phyloP scores from a whole-genome alignment of 1,140 invertebrate species.

The Macrosteles quadrilineatus region DNA sequence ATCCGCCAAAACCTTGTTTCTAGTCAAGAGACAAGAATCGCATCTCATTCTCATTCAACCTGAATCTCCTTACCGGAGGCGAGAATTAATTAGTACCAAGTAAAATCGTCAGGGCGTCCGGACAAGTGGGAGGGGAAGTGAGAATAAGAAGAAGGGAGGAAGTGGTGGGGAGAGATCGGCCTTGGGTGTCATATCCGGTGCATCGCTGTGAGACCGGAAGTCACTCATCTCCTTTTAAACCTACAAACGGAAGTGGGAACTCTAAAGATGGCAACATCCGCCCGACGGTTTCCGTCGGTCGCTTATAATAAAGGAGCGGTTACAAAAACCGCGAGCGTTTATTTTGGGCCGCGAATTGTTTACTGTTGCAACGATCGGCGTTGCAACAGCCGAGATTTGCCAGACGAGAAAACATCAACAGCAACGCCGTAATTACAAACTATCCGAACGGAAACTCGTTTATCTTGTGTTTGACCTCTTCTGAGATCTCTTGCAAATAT shows the following conservation, averaged over 20 bases:
- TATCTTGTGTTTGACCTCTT: too few relatives aligned
- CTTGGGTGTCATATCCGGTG: slow-evolving; percentile 23
- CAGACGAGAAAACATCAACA: too few relatives aligned
- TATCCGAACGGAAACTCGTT: too few relatives aligned
- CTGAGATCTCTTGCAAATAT: too few relatives aligned
- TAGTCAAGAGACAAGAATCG: too few relatives aligned
- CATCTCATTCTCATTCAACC: too few relatives aligned
- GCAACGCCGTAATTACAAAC: too few relatives aligned
- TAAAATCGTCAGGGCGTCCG: not conserved
- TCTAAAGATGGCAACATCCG: slow-evolving; percentile 32
- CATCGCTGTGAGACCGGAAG: slow-evolving; percentile 23
- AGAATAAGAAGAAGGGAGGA: not conserved
- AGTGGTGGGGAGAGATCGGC: slow-evolving; percentile 21
- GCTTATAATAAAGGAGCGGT: slow-evolving; percentile 15
- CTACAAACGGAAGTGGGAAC: slow-evolving; percentile 29
- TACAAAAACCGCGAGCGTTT: slow-evolving; percentile 9
- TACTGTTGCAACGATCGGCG: not conserved
- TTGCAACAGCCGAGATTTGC: too few relatives aligned
- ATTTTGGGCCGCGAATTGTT: slow-evolving; percentile 4
- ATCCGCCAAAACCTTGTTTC: too few relatives aligned
- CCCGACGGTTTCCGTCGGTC: slow-evolving; percentile 21
- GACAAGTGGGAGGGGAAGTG: not conserved
- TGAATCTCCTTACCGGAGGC: too few relatives aligned
- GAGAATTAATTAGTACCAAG: too few relatives aligned
- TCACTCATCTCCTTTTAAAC: slow-evolving; percentile 32